These are phyloP conservation scores for Noctua pronuba DNA, from an alignment of 2,888 invertebrate genomes.

Conservation along the genomic window DNA sequence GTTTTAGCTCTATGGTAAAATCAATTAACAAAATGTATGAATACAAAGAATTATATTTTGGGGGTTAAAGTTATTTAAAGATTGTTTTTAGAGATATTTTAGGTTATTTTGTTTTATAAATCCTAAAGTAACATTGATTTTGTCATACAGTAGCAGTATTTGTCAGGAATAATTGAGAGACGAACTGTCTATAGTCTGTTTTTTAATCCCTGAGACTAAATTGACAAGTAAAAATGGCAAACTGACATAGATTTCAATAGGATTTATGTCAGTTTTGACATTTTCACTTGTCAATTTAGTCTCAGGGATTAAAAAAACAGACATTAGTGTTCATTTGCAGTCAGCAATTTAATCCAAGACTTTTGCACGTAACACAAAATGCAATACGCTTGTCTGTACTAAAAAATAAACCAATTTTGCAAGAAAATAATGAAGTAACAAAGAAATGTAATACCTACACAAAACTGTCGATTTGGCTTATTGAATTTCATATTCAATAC, in stretches of 20 bases:
- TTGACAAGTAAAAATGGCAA: too few relatives aligned
- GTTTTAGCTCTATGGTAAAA: not conserved
- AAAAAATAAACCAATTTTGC: constrained; percentile 13
- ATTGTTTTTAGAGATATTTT: not conserved
- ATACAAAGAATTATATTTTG: not conserved
- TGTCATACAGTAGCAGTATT: not conserved
- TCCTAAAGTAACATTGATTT: not conserved
- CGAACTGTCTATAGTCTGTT: constrained; percentile 33
- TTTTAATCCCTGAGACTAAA: too few relatives aligned
- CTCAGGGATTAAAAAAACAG: too few relatives aligned
- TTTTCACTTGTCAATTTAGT: too few relatives aligned
- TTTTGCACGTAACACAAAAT: not conserved
- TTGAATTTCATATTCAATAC: constrained; percentile 37
- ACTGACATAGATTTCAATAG: too few relatives aligned
- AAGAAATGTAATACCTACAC: not conserved
- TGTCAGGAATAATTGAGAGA: constrained; percentile 1
- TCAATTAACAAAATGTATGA: not conserved
- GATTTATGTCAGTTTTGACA: too few relatives aligned
- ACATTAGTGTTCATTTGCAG: not conserved
- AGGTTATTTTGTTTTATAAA: not conserved
- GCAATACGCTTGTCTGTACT: not conserved
- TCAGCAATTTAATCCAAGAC: not conserved
- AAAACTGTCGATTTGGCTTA: constrained; percentile 24
- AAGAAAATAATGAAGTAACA: constrained; percentile 31
- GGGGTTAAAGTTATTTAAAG: not conserved